These are phyloP conservation scores for Hemichromis elongatus DNA, from an alignment of 2,113 vertebrate genomes.

Conservation along the genomic window DNA sequence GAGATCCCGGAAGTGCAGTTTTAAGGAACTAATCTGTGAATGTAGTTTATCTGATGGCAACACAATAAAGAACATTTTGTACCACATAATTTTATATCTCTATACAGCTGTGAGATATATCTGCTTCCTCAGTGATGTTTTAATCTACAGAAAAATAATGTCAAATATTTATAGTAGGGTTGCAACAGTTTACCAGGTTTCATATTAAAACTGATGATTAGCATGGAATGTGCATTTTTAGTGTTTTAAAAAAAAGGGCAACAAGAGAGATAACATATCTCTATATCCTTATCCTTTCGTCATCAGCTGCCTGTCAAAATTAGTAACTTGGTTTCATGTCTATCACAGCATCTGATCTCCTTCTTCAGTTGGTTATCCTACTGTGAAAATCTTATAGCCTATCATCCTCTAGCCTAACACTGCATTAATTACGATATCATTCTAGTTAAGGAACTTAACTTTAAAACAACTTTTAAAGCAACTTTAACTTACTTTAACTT, in stretches of 20 bases:
- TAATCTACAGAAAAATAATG: background rate
- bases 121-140: background rate
- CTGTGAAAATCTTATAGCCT: background rate
- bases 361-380: background rate
- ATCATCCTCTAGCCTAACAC: background rate
- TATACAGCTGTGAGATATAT: background rate
- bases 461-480: no score
- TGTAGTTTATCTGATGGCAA: background rate
- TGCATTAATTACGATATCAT: background rate
- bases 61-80: background rate
- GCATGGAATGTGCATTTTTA: background rate
- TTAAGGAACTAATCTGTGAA: background rate
- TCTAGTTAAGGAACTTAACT: background rate
- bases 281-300: background rate
- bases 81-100: background rate
- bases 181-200: background rate
- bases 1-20: background rate
- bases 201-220: background rate
- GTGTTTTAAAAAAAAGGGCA: background rate
- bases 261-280: background rate
- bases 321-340: background rate
- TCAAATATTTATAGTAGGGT: background rate
- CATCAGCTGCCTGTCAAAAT: background rate
- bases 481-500: no score
- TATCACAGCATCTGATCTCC: background rate